A percentile compares a stretch with the other conserved stretches of the same genome.
Evolutionary conservation across 2,888 invertebrate species (phyloP).

Genomic region (Noctua comes): DNA sequence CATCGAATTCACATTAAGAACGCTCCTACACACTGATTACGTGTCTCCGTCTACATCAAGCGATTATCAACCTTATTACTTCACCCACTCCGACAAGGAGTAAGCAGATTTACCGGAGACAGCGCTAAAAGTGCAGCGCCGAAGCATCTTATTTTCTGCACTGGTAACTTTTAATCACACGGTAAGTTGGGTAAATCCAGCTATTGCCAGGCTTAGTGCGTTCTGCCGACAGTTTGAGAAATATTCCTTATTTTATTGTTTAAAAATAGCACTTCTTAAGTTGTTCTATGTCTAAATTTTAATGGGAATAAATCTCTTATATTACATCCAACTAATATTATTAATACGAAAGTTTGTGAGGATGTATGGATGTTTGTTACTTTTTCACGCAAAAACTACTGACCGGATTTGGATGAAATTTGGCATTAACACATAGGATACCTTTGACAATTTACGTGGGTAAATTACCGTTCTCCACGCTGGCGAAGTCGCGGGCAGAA

Average conservation of each 20-base stretch:
- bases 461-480: too few relatives aligned
- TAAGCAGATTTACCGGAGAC: conserved; percentile 60
- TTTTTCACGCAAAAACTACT: too few relatives aligned
- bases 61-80: conserved; percentile 37
- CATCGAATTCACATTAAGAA: conserved; percentile 21
- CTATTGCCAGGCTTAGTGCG: conserved; percentile 52
- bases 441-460: too few relatives aligned
- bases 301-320: not conserved
- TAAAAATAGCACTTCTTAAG: not conserved
- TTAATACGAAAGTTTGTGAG: too few relatives aligned
- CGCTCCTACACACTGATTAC: conserved; percentile 12
- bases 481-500: too few relatives aligned
- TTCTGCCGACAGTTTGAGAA: conserved; percentile 47
- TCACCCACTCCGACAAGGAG: conserved; percentile 21
- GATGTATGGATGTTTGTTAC: too few relatives aligned
- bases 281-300: not conserved
- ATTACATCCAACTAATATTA: not conserved
- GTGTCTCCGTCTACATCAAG: conserved; percentile 24
- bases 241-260: conserved; percentile 13
- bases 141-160: conserved; percentile 69
- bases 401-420: too few relatives aligned
- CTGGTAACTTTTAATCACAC: conserved; percentile 69
- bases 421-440: too few relatives aligned
- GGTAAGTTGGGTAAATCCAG: conserved; percentile 61
- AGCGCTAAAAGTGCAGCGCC: conserved; percentile 69